A percentile compares a stretch with the other conserved stretches of the same genome.
phyloP scores from a whole-genome alignment of 2,113 vertebrate genomes.

The Psammodynastes pulverulentus region DNA sequence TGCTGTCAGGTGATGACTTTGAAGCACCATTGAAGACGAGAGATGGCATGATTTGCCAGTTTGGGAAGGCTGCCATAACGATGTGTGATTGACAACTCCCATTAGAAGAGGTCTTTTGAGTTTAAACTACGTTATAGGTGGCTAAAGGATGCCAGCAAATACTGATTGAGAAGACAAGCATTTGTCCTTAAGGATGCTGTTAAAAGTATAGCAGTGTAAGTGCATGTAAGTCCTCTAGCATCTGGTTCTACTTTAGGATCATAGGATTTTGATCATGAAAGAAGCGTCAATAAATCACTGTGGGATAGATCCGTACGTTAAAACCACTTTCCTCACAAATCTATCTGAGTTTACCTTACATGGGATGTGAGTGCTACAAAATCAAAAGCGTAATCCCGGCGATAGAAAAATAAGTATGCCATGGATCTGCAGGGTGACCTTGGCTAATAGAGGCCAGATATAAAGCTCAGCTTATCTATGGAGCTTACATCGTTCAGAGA shows the following conservation, averaged over 20 bases:
- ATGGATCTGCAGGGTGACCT: background rate
- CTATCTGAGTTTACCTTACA: background rate
- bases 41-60: background rate
- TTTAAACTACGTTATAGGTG: background rate
- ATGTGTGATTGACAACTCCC: background rate
- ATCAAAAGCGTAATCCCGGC: background rate
- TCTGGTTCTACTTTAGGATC: background rate
- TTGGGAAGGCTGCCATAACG: background rate
- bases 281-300: background rate
- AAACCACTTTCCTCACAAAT: background rate
- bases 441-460: background rate
- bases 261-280: background rate
- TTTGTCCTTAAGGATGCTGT: background rate
- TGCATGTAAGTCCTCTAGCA: background rate
- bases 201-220: background rate
- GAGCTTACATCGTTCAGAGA: background rate
- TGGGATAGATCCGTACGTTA: background rate
- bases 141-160: no score
- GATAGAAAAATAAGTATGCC: background rate
- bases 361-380: background rate
- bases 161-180: background rate
- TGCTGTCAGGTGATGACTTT: slow-evolving; percentile 66
- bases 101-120: no score
- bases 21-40: background rate
- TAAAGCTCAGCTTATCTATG: background rate